A percentile compares a stretch with the other conserved stretches of the same genome.
phyloP scores from a whole-genome alignment of 2,888 invertebrate species.

The Halictus ligatus region DNA sequence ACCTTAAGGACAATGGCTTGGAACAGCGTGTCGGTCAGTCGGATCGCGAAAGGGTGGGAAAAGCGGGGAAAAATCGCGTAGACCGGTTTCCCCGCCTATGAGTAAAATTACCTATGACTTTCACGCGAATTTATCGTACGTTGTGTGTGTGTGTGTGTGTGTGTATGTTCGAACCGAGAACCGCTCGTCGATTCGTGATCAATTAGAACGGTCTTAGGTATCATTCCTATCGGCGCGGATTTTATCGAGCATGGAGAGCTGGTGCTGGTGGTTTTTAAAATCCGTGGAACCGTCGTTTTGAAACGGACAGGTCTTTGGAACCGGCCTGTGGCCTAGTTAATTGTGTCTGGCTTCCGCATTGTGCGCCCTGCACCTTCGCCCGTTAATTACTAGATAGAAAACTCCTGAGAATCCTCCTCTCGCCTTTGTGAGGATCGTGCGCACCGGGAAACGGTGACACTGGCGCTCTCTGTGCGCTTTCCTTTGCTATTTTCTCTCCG shows the following conservation, averaged over 20 bases:
- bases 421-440: constrained; percentile 33
- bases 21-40: background rate
- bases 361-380: constrained; percentile 23
- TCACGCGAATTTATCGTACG: constrained; percentile 62
- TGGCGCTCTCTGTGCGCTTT: constrained; percentile 13
- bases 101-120: constrained; percentile 57
- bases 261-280: background rate
- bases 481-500: constrained; percentile 12
- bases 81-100: constrained; percentile 64
- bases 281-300: constrained; percentile 17
- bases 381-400: constrained; percentile 56
- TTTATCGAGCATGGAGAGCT: constrained; percentile 5
- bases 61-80: constrained; percentile 22
- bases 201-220: constrained; percentile 22
- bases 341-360: constrained; percentile 53
- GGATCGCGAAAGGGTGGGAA: constrained; percentile 27
- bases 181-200: constrained; percentile 33
- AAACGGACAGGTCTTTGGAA: constrained; percentile 13
- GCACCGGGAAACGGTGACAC: constrained; percentile 53
- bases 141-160: background rate
- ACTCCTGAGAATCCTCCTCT: constrained; percentile 61
- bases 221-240: constrained; percentile 24
- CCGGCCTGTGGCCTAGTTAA: constrained; percentile 40
- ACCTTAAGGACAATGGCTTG: background rate
- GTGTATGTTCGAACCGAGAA: constrained; percentile 40